phyloP scores from a whole-genome alignment of 2,888 invertebrate genomes.

The Rhorus exstirpatorius region DNA sequence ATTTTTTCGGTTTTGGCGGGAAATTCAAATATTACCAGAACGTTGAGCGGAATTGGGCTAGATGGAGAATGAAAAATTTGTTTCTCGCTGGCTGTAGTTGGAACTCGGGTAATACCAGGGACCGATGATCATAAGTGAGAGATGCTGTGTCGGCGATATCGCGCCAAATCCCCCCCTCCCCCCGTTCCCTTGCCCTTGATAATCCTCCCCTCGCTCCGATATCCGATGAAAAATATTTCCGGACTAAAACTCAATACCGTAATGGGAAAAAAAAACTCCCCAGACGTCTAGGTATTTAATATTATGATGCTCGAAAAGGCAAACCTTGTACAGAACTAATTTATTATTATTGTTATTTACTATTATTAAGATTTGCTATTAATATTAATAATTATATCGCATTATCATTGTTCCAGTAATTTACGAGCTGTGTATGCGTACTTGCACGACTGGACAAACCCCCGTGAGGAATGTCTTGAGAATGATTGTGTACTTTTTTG shows the following conservation, averaged over 20 bases:
- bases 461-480: conserved; percentile 9
- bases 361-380: conserved; percentile 81
- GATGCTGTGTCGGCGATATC: conserved; percentile 72
- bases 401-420: conserved; percentile 82
- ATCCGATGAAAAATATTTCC: conserved; percentile 8
- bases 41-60: too few relatives aligned
- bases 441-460: conserved; percentile 36
- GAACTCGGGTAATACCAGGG: background rate
- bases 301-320: conserved; percentile 83
- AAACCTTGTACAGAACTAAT: conserved; percentile 86
- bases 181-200: conserved; percentile 12
- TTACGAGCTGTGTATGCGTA: conserved; percentile 68
- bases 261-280: conserved; percentile 34
- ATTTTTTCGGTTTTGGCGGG: conserved; percentile 1
- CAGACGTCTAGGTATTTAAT: conserved; percentile 75
- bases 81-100: background rate
- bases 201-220: conserved; percentile 11
- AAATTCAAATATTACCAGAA: too few relatives aligned
- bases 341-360: conserved; percentile 86
- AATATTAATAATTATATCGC: conserved; percentile 78
- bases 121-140: conserved; percentile 68
- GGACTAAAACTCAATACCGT: conserved; percentile 21
- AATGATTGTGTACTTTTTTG: conserved; percentile 35
- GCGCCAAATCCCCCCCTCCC: conserved; percentile 56
- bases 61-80: background rate